These are phyloP conservation scores for Monoplex corrugatus DNA, from an alignment of 2,888 invertebrate species.

Conservation along the genomic window DNA sequence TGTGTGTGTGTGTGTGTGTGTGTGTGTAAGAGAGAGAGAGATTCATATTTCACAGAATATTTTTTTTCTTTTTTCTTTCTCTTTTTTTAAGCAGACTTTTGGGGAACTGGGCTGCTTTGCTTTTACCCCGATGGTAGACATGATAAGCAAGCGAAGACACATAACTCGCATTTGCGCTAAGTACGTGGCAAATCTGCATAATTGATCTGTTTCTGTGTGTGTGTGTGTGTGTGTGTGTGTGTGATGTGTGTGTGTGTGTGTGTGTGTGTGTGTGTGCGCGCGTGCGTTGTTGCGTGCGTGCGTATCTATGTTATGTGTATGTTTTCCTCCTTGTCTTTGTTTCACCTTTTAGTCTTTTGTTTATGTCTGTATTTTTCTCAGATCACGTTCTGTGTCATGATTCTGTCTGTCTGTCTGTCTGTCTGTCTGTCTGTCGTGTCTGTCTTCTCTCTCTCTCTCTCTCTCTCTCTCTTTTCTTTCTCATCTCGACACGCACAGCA, in stretches of 20 bases:
- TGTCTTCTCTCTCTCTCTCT: not conserved
- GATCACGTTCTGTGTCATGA: too few relatives aligned
- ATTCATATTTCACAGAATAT: slow-evolving; percentile 6
- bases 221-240: not conserved
- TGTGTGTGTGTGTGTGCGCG: not conserved
- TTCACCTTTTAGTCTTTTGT: not conserved
- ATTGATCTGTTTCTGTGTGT: too few relatives aligned
- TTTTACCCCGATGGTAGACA: not conserved
- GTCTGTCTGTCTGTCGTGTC: not conserved
- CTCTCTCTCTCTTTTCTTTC: slow-evolving; percentile 14
- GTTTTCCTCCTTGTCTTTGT: not conserved
- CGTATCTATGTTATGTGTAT: not conserved
- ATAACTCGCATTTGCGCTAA: not conserved
- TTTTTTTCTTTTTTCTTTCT: too few relatives aligned
- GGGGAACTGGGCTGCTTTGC: too few relatives aligned
- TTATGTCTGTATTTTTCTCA: not conserved
- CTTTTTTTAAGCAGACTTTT: too few relatives aligned
- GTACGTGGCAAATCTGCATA: too few relatives aligned
- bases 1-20: too few relatives aligned
- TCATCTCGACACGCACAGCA: too few relatives aligned
- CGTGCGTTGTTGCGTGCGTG: not conserved
- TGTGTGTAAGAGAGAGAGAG: not conserved
- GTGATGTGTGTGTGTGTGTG: not conserved
- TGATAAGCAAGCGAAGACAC: not conserved
- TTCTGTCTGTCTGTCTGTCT: not conserved